Evolutionary conservation across 2,888 invertebrate species (phyloP), one percentile per base, ranked within the genome.

Genomic region (Piscicola geometra): DNA sequence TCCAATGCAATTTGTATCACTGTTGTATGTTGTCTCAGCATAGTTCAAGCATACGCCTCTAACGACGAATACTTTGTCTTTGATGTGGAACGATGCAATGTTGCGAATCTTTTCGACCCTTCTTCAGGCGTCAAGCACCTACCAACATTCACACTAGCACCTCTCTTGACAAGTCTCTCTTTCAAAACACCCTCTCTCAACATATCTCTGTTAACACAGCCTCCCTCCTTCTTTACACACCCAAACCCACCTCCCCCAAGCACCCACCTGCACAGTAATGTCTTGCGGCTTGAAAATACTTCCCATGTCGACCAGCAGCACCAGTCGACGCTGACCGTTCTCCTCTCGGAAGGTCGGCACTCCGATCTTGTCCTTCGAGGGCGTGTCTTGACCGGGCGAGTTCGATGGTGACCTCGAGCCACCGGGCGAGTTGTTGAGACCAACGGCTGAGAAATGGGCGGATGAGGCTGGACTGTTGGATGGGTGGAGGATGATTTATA

Each of bases 261-360:
- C 36, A 9, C 25, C 69, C 15, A 80, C 76, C 67, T 79, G 79
- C 35, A 80, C 80, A n/a, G 80, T 80, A 33, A 80, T 75, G 28
- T 81, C 81, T 69, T 79, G 78, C 32, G 80, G 74, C 66, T 71
- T 75, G 76, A 78, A 78, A 32, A 69, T 56, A 21, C 64, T n/a
- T 9, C 78, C 78, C 30, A 76, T 71, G 25, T 78, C 78, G 2
- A 78, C 75, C 15, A 76, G 33, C 21, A 78, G 67, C 21, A 60
- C 73, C 68, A 78, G 36, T 36, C 69, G 30, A 1, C 78, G 52
- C 41, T 68, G 68, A 0, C 76, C 76, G 33, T 75, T 75, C 52
- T 77, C 77, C 33, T 78, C 78, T n/a, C 68, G 35, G 64, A 75
- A 78, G 3, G 71, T 71, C n/a, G 78, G 78, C 18, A 78, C 71